Percentiles rank a stretch among this genome's conserved stretches.
Conservation (phyloP, 1,140 invertebrate genomes). For the Zaprionus inermis region DNA sequence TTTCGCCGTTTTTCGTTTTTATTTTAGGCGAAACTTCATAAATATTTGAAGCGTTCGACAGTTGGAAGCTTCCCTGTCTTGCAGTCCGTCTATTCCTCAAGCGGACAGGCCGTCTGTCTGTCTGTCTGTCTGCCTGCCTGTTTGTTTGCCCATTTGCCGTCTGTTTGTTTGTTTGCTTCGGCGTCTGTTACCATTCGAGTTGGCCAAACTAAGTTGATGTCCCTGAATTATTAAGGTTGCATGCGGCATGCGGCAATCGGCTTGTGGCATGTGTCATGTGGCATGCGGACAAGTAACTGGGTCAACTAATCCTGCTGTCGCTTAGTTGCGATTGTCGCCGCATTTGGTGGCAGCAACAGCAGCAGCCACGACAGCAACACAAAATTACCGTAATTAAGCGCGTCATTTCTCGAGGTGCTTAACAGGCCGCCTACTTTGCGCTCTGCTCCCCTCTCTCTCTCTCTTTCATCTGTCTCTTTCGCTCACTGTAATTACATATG, state of each 20-base stretch:
- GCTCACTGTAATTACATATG: slow-evolving; percentile 27
- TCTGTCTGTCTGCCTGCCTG: slow-evolving; percentile 11
- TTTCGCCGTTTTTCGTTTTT: slow-evolving; percentile 45
- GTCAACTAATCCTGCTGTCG: slow-evolving; percentile 68
- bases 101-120: slow-evolving; percentile 35
- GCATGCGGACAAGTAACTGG: slow-evolving; percentile 53
- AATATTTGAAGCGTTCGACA: slow-evolving; percentile 59
- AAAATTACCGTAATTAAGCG: slow-evolving; percentile 73
- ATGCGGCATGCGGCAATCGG: slow-evolving; percentile 24
- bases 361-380: slow-evolving; percentile 18
- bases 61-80: slow-evolving; percentile 49
- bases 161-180: slow-evolving; percentile 28
- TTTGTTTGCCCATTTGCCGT: slow-evolving; percentile 47
- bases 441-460: background rate
- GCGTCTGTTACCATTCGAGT: slow-evolving; percentile 15
- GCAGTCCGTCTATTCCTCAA: slow-evolving; percentile 22
- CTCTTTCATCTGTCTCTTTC: background rate
- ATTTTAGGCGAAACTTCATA: slow-evolving; percentile 38
- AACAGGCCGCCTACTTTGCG: slow-evolving; percentile 39
- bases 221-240: slow-evolving; percentile 70
- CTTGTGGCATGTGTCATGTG: slow-evolving; percentile 52
- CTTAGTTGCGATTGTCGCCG: slow-evolving; percentile 56
- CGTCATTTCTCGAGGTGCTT: slow-evolving; percentile 66
- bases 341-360: slow-evolving; percentile 45
- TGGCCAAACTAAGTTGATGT: slow-evolving; percentile 50